phyloP scores from a whole-genome alignment of 2,888 invertebrate species.

The Acleris cristana region DNA sequence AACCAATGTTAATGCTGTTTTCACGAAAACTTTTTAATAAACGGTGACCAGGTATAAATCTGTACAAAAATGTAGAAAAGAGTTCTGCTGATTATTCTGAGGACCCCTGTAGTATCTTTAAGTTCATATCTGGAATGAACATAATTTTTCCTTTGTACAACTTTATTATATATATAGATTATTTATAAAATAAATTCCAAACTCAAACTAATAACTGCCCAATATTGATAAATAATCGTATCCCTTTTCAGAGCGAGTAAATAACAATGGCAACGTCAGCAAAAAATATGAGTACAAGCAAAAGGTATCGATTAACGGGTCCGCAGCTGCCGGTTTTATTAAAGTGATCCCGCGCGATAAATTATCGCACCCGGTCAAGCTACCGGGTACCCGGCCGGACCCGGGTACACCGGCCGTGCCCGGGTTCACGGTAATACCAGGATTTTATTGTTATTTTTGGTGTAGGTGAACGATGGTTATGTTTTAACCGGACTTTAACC shows the following conservation, averaged over 20 bases:
- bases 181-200: too few relatives aligned
- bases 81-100: too few relatives aligned
- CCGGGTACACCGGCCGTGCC: conserved; percentile 1
- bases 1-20: too few relatives aligned
- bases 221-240: conserved; percentile 7
- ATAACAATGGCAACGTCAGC: conserved; percentile 23
- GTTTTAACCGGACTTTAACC: not conserved
- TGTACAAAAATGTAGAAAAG: too few relatives aligned
- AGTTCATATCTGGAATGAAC: too few relatives aligned
- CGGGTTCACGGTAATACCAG: conserved; percentile 7
- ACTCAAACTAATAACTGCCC: too few relatives aligned
- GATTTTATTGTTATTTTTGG: conserved; percentile 1
- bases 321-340: conserved; percentile 27
- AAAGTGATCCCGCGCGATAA: conserved; percentile 23
- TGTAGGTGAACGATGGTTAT: not conserved
- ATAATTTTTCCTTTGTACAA: too few relatives aligned
- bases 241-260: not conserved
- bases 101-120: too few relatives aligned
- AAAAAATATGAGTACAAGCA: conserved; percentile 24
- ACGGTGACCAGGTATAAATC: too few relatives aligned
- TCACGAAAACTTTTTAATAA: too few relatives aligned
- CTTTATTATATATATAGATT: too few relatives aligned
- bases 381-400: conserved; percentile 2
- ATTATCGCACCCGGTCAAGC: conserved; percentile 23
- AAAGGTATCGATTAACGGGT: conserved; percentile 25